Evolutionary conservation across 2,888 invertebrate species (phyloP).

Genomic region (Timema podura): DNA sequence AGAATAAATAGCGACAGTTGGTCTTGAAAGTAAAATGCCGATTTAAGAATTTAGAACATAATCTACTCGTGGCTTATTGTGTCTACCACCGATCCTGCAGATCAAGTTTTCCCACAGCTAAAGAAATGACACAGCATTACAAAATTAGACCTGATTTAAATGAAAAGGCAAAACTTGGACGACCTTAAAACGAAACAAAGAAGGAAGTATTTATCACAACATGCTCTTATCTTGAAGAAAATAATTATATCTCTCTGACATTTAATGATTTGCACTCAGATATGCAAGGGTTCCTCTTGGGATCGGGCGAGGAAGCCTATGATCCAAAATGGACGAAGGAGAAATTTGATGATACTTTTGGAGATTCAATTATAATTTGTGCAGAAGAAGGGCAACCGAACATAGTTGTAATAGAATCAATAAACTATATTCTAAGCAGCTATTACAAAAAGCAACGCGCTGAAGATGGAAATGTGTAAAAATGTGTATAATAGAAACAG

Average conservation of each 20-base stretch:
- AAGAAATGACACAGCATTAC: background rate
- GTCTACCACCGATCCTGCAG: background rate
- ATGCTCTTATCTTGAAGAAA: constrained; percentile 4
- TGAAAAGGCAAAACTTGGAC: background rate
- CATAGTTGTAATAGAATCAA: background rate
- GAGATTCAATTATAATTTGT: background rate
- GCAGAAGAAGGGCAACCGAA: background rate
- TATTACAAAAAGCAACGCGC: background rate
- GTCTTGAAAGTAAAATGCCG: background rate
- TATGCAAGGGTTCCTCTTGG: background rate
- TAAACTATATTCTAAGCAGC: background rate
- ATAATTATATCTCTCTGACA: background rate
- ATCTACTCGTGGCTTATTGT: background rate
- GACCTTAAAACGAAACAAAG: background rate
- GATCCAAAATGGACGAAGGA: background rate
- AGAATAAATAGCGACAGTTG: background rate
- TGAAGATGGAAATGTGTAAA: background rate
- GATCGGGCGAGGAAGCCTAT: background rate
- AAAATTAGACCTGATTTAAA: background rate
- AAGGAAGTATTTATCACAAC: background rate
- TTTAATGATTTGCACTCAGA: background rate
- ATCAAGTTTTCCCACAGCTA: background rate
- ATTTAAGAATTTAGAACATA: background rate
- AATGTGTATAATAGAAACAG: background rate
- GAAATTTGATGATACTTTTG: background rate